Base-by-base conservation (phyloP, 2,113 vertebrate species). In the Labeo rohita region DNA sequence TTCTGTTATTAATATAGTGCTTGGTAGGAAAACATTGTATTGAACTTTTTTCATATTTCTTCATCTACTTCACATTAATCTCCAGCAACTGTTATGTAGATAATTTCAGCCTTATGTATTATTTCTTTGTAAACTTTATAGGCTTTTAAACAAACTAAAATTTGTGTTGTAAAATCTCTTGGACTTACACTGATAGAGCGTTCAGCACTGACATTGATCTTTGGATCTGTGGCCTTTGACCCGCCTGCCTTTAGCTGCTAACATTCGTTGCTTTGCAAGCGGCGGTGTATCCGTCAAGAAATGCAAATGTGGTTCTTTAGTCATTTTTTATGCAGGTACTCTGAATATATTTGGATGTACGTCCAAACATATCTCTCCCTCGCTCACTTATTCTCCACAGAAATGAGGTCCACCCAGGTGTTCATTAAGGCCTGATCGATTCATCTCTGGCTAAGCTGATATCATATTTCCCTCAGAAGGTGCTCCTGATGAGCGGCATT, bases 381-480 rank as follows among this genome's bases (percentile, higher is more conserved):
- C 59, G 1, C 23, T 72, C 65, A 9, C 28, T 83, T 56, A 15
- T 73, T 83, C 66, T 83, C 28, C 2, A 21, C 36, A 83, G 50
- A 83, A 83, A 83, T 70, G 49, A 73, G 36, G 50, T 83, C 65
- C 49, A 73, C 66, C 81, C 66, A 83, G 81, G 66, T 83, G 81
- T 72, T 83, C 81, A 73, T 83, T 83, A 83, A 43, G 16, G 36
- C 21, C 50, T 83, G 66, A 73, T 83, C 65, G 65, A 83, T 83
- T 83, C 81, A 83, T 83, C 66, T 83, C 65, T 39, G 81, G 66
- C 81, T 83, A 83, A 83, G 50, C 50, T 83, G 66, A 83, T 72
- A 83, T 83, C 50, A 83, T 73, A 83, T 83, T 83, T 83, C 81
- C 66, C 49, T 83, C 81, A 83, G 81, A 83, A 73, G 50, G 45